Conservation (phyloP, 2,797 vertebrate species). For the Centropyge bicolor region DNA sequence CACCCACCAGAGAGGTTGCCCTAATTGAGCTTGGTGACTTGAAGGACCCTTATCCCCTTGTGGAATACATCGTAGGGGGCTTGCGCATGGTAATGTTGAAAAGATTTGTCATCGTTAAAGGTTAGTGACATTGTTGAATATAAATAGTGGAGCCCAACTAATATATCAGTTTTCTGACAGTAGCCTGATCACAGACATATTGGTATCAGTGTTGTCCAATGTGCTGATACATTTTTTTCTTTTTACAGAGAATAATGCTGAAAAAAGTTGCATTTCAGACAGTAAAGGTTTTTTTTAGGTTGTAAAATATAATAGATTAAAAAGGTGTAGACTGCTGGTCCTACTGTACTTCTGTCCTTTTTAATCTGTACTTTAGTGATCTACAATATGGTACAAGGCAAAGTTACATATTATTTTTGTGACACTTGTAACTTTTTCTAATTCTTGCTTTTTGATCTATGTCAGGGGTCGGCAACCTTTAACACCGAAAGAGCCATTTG, state of each 20-base stretch:
- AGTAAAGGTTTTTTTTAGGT: background rate
- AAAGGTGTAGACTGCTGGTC: no score
- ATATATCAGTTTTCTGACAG: background rate
- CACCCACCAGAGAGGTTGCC: slow-evolving; percentile 48
- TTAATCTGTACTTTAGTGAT: no score
- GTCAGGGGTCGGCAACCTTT: no score
- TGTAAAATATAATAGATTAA: background rate
- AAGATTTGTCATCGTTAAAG: slow-evolving; percentile 36
- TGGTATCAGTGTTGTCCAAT: background rate
- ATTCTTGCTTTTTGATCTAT: no score
- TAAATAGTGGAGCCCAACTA: background rate
- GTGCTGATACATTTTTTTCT: background rate
- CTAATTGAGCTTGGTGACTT: slow-evolving; percentile 48
- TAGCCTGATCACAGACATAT: slow-evolving; percentile 1
- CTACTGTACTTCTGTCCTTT: no score
- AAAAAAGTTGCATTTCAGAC: background rate
- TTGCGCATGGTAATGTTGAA: slow-evolving; percentile 48
- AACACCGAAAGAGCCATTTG: no score
- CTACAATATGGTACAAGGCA: no score
- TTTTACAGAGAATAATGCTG: background rate
- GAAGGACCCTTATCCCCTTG: slow-evolving; percentile 39
- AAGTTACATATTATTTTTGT: no score
- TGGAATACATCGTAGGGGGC: slow-evolving; percentile 30
- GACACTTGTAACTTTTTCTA: no score
- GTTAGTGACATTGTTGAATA: slow-evolving; percentile 25